Evolutionary conservation across 2,888 invertebrate species (phyloP).

Genomic region (Troides helena): DNA sequence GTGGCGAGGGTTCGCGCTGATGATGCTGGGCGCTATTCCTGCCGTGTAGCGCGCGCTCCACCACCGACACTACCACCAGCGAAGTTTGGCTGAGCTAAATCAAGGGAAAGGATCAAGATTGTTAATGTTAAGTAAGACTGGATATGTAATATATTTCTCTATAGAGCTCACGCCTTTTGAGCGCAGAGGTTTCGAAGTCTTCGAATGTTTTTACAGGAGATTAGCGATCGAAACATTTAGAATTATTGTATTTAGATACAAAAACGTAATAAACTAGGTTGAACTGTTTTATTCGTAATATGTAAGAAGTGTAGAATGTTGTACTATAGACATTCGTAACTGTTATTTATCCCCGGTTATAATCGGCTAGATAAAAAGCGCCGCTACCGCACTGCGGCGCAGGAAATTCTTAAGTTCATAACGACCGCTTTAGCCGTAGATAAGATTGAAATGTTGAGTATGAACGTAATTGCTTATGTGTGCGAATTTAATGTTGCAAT

Average conservation of each 20-base stretch:
- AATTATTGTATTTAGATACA: background rate
- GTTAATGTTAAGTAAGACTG: too few relatives aligned
- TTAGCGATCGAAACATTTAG: background rate
- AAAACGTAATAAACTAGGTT: background rate
- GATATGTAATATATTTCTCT: too few relatives aligned
- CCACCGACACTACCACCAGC: slow-evolving; percentile 62
- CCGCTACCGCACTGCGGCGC: slow-evolving; percentile 19
- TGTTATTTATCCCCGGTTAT: slow-evolving; percentile 19
- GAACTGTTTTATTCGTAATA: background rate
- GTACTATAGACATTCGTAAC: slow-evolving; percentile 15
- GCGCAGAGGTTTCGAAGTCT: too few relatives aligned
- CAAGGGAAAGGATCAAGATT: too few relatives aligned
- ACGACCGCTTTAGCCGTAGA: slow-evolving; percentile 19
- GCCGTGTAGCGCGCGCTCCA: slow-evolving; percentile 65
- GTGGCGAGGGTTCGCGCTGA: slow-evolving; percentile 69
- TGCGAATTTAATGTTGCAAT: slow-evolving; percentile 15
- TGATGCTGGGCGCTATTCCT: slow-evolving; percentile 70
- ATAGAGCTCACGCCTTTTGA: too few relatives aligned
- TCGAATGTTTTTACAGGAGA: too few relatives aligned
- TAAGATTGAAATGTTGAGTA: slow-evolving; percentile 24
- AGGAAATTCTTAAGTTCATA: slow-evolving; percentile 27
- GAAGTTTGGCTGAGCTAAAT: slow-evolving; percentile 13
- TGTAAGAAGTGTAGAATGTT: slow-evolving; percentile 13
- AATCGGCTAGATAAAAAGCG: slow-evolving; percentile 25
- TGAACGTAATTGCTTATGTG: slow-evolving; percentile 32